A percentile compares a stretch with the other conserved stretches of the same genome.
Evolutionary conservation across 2,797 vertebrate genomes (phyloP).

Genomic region (Fistularia commersonii): DNA sequence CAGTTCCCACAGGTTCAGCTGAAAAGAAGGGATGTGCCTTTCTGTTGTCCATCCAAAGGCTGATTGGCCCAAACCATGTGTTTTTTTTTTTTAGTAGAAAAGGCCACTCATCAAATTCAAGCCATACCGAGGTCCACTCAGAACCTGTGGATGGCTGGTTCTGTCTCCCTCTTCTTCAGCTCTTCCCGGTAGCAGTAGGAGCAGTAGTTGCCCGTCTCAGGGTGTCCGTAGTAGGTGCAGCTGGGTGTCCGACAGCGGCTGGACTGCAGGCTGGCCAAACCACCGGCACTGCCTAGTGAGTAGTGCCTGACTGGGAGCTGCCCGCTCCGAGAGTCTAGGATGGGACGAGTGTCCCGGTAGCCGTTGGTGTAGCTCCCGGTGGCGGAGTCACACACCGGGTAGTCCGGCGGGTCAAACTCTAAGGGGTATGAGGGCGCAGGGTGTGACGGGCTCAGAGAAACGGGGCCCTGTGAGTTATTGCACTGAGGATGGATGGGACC

Average conservation of each 20-base stretch:
- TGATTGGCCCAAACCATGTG: slow-evolving; percentile 5
- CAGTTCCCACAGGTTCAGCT: slow-evolving; percentile 31
- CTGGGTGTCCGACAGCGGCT: slow-evolving; percentile 88
- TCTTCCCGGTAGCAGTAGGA: slow-evolving; percentile 94
- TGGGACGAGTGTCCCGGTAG: slow-evolving; percentile 77
- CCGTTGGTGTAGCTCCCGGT: slow-evolving; percentile 71
- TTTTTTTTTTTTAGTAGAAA: slow-evolving; percentile 20
- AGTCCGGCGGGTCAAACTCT: slow-evolving; percentile 67
- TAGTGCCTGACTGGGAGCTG: slow-evolving; percentile 68
- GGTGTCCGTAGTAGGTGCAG: slow-evolving; percentile 93
- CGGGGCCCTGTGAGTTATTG: slow-evolving; percentile 63
- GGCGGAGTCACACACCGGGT: slow-evolving; percentile 41
- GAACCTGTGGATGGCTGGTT: slow-evolving; percentile 84
- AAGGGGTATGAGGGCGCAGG: slow-evolving; percentile 66
- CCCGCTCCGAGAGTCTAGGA: slow-evolving; percentile 63
- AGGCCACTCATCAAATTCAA: slow-evolving; percentile 54
- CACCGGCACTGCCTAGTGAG: slow-evolving; percentile 60
- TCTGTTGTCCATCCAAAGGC: slow-evolving; percentile 23
- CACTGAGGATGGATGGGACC: slow-evolving; percentile 60
- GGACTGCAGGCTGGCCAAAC: slow-evolving; percentile 74
- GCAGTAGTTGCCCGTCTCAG: slow-evolving; percentile 94
- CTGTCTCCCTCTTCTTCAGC: slow-evolving; percentile 82
- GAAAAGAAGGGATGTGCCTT: slow-evolving; percentile 21
- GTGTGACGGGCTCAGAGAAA: slow-evolving; percentile 70
- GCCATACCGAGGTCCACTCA: slow-evolving; percentile 58